A percentile compares a stretch with the other conserved stretches of the same genome.
These are phyloP conservation scores for Muricea muricata DNA, from an alignment of 92 coral and sea anemone genomes.

Conservation along the genomic window DNA sequence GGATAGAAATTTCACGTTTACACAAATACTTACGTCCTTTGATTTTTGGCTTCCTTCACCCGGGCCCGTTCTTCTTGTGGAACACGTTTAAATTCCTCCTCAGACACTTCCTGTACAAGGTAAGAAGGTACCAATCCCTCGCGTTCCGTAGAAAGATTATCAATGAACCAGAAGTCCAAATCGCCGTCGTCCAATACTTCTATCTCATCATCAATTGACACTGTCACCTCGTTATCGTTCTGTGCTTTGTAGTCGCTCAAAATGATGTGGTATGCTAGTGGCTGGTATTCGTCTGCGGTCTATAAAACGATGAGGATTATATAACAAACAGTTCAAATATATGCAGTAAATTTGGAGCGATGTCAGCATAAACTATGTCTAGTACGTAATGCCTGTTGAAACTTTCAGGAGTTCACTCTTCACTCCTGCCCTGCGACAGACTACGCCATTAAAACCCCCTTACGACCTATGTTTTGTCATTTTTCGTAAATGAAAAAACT, in stretches of 20 bases:
- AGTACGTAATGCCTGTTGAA: too few relatives aligned
- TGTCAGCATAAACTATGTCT: too few relatives aligned
- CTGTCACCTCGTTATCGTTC: slow-evolving; percentile 78
- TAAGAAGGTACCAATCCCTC: slow-evolving; percentile 86
- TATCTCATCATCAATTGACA: slow-evolving; percentile 78
- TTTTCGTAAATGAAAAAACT: too few relatives aligned
- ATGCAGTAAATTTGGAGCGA: too few relatives aligned
- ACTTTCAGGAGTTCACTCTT: too few relatives aligned
- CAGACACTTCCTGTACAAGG: slow-evolving; percentile 67
- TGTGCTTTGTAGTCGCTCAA: slow-evolving; percentile 80
- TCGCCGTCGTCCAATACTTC: slow-evolving; percentile 77
- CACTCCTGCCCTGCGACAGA: too few relatives aligned
- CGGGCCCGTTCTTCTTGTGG: slow-evolving; percentile 69
- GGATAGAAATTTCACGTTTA: too few relatives aligned
- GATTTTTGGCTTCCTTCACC: slow-evolving; percentile 80
- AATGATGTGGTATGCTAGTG: slow-evolving; percentile 55
- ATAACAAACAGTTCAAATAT: neutral
- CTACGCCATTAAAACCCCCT: too few relatives aligned
- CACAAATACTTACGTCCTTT: slow-evolving; percentile 78
- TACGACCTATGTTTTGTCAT: too few relatives aligned
- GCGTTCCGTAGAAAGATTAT: slow-evolving; percentile 70
- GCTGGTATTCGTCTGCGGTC: slow-evolving; percentile 57
- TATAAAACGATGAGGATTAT: neutral
- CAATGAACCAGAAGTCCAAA: slow-evolving; percentile 69
- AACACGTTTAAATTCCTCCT: slow-evolving; percentile 56